phyloP scores from a whole-genome alignment of 2,888 invertebrate genomes.

The Perizoma affinitatum region DNA sequence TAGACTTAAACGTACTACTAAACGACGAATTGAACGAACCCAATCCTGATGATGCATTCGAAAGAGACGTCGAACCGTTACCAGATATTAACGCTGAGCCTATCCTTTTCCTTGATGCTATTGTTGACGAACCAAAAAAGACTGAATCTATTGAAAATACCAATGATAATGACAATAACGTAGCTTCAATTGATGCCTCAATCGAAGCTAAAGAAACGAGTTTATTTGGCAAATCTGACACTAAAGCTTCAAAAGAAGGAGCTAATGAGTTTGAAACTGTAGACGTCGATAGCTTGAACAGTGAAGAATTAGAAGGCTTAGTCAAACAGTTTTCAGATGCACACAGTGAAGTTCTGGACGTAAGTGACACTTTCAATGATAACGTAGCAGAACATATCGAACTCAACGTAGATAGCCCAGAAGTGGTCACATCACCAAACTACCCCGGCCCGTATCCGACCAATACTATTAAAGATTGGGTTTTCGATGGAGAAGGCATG shows the following conservation, averaged over 20 bases:
- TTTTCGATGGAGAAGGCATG: constrained; percentile 64
- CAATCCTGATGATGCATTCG: constrained; percentile 33
- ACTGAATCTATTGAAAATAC: constrained; percentile 24
- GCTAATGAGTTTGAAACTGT: constrained; percentile 4
- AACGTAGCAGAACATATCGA: constrained; percentile 48
- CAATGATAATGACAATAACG: constrained; percentile 15
- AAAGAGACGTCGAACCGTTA: constrained; percentile 27
- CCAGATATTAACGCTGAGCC: constrained; percentile 20
- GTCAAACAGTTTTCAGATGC: constrained; percentile 51
- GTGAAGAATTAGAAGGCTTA: constrained; percentile 49
- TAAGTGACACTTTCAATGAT: constrained; percentile 43
- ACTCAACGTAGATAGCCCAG: constrained; percentile 52
- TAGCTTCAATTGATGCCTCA: constrained; percentile 23
- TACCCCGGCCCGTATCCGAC: constrained; percentile 63
- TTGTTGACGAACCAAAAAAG: constrained; percentile 41
- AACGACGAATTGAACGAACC: constrained; percentile 33
- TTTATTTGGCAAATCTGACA: no score
- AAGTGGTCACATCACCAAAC: constrained; percentile 59
- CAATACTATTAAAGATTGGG: constrained; percentile 64
- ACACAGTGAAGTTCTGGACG: constrained; percentile 49
- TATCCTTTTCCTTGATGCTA: constrained; percentile 52
- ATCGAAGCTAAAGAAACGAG: constrained; percentile 12
- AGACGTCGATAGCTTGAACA: constrained; percentile 46
- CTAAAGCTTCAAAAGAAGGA: neutral
- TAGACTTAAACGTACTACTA: constrained; percentile 17